A percentile compares a stretch with the other conserved stretches of the same genome.
These are phyloP conservation scores for Macquaria ambigua DNA, from an alignment of 2,113 vertebrate genomes.

Conservation along the genomic window DNA sequence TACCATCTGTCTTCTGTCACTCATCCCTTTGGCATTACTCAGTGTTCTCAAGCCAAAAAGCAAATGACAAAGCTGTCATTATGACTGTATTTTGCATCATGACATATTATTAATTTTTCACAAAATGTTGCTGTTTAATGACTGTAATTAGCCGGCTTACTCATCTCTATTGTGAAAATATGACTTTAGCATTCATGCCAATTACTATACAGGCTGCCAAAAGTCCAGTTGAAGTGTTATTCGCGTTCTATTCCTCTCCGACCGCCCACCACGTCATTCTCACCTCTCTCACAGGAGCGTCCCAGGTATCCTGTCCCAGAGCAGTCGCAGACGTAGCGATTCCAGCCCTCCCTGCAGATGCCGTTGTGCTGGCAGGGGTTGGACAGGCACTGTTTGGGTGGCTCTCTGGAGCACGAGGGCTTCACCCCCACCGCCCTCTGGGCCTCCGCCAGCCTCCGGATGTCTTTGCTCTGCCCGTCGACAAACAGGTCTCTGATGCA, in stretches of 20 bases:
- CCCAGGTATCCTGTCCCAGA: slow-evolving; percentile 97
- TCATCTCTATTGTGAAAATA: slow-evolving; percentile 48
- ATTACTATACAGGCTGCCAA: background rate
- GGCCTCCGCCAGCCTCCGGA: slow-evolving; percentile 95
- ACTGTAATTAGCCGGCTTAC: slow-evolving; percentile 39
- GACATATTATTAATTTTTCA: slow-evolving; percentile 42
- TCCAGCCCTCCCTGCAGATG: slow-evolving; percentile 97
- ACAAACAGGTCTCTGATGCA: slow-evolving; percentile 98
- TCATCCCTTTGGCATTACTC: slow-evolving; percentile 51
- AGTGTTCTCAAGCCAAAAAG: slow-evolving; percentile 57
- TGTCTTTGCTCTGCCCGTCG: slow-evolving; percentile 98
- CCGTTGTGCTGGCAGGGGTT: slow-evolving; percentile 99
- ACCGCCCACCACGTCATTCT: slow-evolving; percentile 14
- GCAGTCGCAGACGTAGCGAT: slow-evolving; percentile 98
- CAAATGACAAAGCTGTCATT: slow-evolving; percentile 57
- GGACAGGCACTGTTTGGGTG: slow-evolving; percentile 97
- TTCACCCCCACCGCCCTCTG: slow-evolving; percentile 97
- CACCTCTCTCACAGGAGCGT: slow-evolving; percentile 97
- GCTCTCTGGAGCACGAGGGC: slow-evolving; percentile 96
- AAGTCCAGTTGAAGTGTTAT: background rate
- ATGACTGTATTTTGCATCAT: slow-evolving; percentile 47
- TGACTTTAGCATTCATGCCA: slow-evolving; percentile 11
- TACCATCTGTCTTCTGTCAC: slow-evolving; percentile 59
- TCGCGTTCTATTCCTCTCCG: background rate
- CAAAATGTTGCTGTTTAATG: slow-evolving; percentile 36